Evolutionary conservation across 1,140 invertebrate genomes (phyloP), one percentile per base, ranked within the genome.

Genomic region (Drosophila serrata): DNA sequence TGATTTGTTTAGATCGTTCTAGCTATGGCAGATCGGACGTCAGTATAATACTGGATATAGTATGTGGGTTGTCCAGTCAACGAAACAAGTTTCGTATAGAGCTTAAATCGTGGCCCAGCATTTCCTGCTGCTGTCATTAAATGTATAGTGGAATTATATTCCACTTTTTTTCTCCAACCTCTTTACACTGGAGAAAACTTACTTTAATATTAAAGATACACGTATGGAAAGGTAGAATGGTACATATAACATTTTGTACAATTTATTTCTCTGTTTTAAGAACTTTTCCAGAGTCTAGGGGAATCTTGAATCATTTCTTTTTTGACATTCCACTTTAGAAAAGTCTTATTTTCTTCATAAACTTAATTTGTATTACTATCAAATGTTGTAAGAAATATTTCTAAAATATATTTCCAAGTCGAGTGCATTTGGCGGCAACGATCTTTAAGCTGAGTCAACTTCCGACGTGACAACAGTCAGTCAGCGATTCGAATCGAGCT

Each of bases 1-100:
- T 90, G 81, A 80, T 78, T 84, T 80, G 70, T 80, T 85, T 85
- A 69, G 75, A 78, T 61, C 48, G 56, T 73, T 72, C 53, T 72
- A 17, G 43, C 43, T 48, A 15, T 53, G 29, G 35, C 43, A 64
- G 40, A 70, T 72, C 49, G 65, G 62, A 53, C 65, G 65, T 69
- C 62, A 53, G 65, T 67, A 51, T 33, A 51, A 65, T 65, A 65
- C 43, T 64, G 49, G 49, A 42, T 58, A 45, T 58, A 45, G 43
- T 67, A 67, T 58, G 53, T 67, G 74, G 59, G 73, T 53, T 74
- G 68, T 61, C 39, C 45, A 39, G 46, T 22, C 46, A 49, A 70
- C 48, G 57, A 74, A 74, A 74, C 70, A 53, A 62, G 70, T 74
- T 74, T 74, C 40, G 24, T 45, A 33, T 22, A 35, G 61, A 51